Evolutionary conservation across 1,140 invertebrate species (phyloP), one percentile per base, ranked within the genome.

Genomic region (Chionoecetes opilio): DNA sequence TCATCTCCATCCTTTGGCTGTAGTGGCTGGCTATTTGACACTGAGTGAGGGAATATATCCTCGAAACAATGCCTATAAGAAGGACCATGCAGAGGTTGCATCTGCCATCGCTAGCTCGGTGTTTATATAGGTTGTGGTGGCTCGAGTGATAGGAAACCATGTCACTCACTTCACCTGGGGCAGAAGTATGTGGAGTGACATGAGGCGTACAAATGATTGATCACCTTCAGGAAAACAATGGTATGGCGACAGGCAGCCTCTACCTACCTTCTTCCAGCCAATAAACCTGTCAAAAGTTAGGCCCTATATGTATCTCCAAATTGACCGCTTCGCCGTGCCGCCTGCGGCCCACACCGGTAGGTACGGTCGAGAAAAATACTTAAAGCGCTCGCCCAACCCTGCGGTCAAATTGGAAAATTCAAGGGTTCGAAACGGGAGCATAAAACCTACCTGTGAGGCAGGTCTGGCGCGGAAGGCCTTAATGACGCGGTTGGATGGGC

Each of bases 201-300:
- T 75, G 63, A 75, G 63, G 63, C 63, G n/a, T n/a, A 75, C 63
- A 26, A n/a, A 75, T 75, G n/a, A 75, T n/a, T 5, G n/a, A 26
- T 75, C 63, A 75, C 21, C 63, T n/a, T 2, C 63, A n/a, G n/a
- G 63, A 75, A n/a, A 75, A 75, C 63, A 75, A 75, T 75, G 8
- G 63, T 26, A 75, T 26, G 63, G 63, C 63, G 63, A n/a, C 63
- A 75, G 63, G 11, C 21, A 75, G 63, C 63, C 63, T 75, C 63
- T 75, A 26, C 84, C 84, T 86, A 34, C 32, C 17, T 32, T 86
- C 32, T 32, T 38, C 11, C 35, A 86, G 32, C 14, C 84, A 86
- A 86, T 86, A 86, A 35, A 86, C 84, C 84, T 86, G 84, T 86
- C 84, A 86, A 86, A 86, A 38, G 84, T 86, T 38, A 86, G 84